Base-by-base conservation (phyloP, 2,888 invertebrate genomes). In the Polydrusus pterygomalis region DNA sequence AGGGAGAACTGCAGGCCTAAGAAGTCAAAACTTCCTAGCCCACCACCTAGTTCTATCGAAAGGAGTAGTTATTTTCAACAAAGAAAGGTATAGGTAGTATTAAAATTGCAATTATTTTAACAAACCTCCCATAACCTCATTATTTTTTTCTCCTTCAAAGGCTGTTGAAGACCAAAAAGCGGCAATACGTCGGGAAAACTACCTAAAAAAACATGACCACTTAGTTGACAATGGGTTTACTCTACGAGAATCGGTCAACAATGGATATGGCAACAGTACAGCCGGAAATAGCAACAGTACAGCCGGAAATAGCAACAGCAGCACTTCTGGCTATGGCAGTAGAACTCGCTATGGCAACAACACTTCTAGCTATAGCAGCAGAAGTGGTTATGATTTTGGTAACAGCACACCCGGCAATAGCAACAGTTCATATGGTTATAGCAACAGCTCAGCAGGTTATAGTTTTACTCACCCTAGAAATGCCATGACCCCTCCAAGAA, bases 1-100 rank as follows among this genome's bases (percentile, higher is more conserved):
- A 87, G 82, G 81, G 88, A 82, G 84, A 86, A 76, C 76, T 87
- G 82, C 88, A 85, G 78, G 86, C 80, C 86, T 90, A 87, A 88
- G 87, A 83, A 80, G 88, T 86, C 83, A 72, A 80, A 81, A 70
- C 67, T 79, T n/a, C 78, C 80, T 18, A 64, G 77, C 7, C 82
- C 82, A 34, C 79, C 81, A 43, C 81, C 81, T 2, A 80, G 80
- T 15, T 75, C 78, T 0, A 20, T 86, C 7, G 86, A 86, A 70
- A 81, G 82, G n/a, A 84, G 83, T 69, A 65, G 74, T 2, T 86
- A 86, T 74, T 86, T 81, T 73, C 81, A 82, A 67, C 70, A 80
- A 7, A 78, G 83, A 67, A 85, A 85, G 79, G 78, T 75, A 30
- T 1, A 68, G 45, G 9, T 64, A 25, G n/a, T 34, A 30, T 34